phyloP scores from a whole-genome alignment of 2,113 vertebrate genomes.

The Nipponia nippon region DNA sequence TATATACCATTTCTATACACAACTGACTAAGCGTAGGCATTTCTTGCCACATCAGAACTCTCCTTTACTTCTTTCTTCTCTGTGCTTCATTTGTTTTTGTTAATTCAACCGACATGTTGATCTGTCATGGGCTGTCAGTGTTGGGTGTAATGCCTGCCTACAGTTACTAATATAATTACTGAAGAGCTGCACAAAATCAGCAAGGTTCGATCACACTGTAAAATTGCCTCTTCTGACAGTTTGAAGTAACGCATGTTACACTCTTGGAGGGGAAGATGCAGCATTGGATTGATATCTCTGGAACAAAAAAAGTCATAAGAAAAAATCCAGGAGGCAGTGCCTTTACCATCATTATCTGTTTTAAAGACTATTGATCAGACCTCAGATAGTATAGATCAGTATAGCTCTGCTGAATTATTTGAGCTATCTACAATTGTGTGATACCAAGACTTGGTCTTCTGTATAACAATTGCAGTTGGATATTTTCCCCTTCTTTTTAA shows the following conservation, averaged over 20 bases:
- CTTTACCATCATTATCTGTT: background rate
- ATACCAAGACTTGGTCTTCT: background rate
- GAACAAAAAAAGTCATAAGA: background rate
- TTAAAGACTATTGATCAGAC: background rate
- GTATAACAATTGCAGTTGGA: background rate
- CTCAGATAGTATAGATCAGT: background rate
- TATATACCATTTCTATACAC: background rate
- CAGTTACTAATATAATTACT: slow-evolving; percentile 65
- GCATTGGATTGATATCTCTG: background rate
- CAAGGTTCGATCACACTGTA: background rate
- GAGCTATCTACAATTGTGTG: background rate
- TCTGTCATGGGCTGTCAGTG: slow-evolving; percentile 61
- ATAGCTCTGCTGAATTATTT: background rate
- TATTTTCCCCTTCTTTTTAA: background rate
- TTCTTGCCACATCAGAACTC: background rate
- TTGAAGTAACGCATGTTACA: background rate
- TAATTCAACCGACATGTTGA: slow-evolving; percentile 32
- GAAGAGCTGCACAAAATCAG: slow-evolving; percentile 3
- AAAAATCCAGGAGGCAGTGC: background rate
- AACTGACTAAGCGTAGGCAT: background rate
- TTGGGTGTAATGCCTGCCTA: slow-evolving; percentile 26
- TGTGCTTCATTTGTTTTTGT: slow-evolving; percentile 57
- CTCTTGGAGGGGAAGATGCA: background rate
- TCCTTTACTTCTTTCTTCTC: background rate
- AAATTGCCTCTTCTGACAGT: slow-evolving; percentile 28